These are phyloP conservation scores for Nerophis ophidion DNA, from an alignment of 2,113 vertebrate species.

Conservation along the genomic window DNA sequence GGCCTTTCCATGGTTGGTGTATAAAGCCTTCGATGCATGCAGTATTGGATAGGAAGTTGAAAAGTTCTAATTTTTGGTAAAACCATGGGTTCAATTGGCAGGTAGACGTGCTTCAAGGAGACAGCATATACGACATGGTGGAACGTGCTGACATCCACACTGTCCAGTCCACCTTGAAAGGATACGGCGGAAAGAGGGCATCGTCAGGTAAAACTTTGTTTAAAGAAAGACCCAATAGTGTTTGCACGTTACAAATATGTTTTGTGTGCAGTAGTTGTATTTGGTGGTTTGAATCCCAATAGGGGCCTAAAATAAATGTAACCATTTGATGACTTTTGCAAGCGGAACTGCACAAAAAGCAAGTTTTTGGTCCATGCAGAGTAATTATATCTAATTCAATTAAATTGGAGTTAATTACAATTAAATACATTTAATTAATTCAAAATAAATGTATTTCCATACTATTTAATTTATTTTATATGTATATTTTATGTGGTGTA, in stretches of 20 bases:
- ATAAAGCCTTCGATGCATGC: not conserved
- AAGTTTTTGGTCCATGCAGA: too few relatives aligned
- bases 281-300: too few relatives aligned
- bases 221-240: not conserved
- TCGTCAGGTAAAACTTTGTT: constrained; percentile 46
- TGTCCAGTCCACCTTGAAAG: constrained; percentile 40
- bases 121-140: constrained; percentile 65
- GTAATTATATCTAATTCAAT: too few relatives aligned
- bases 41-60: not conserved
- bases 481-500: too few relatives aligned
- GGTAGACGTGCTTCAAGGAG: constrained; percentile 70
- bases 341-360: too few relatives aligned
- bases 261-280: not conserved
- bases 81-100: constrained; percentile 15
- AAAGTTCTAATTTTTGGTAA: not conserved
- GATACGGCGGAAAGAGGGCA: constrained; percentile 15
- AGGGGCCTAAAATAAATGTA: not conserved
- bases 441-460: too few relatives aligned
- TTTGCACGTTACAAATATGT: not conserved
- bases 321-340: not conserved
- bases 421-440: not conserved
- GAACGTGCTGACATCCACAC: constrained; percentile 41
- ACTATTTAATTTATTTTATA: too few relatives aligned
- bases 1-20: constrained; percentile 77
- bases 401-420: not conserved